phyloP scores from a whole-genome alignment of 2,888 invertebrate genomes.

The Stenodera caucasica region DNA sequence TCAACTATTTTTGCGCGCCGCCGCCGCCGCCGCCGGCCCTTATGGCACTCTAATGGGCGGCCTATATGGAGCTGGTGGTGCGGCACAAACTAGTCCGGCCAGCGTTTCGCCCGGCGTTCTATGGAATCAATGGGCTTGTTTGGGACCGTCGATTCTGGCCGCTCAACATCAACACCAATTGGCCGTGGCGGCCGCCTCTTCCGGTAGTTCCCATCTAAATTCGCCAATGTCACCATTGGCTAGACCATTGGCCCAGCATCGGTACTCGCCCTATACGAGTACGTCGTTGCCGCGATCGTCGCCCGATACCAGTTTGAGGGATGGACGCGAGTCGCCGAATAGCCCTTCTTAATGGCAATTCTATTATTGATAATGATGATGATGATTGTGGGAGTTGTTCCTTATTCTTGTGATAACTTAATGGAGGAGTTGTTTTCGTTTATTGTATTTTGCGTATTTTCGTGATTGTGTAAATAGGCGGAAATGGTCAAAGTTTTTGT shows the following conservation, averaged over 20 bases:
- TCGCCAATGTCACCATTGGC: slow-evolving; percentile 59
- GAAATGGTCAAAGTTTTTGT: too few relatives aligned
- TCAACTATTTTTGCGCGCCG: slow-evolving; percentile 72
- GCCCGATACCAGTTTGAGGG: slow-evolving; percentile 63
- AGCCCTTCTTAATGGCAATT: slow-evolving; percentile 47
- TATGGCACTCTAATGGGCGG: slow-evolving; percentile 61
- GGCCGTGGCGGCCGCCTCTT: slow-evolving; percentile 57
- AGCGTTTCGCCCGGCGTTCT: slow-evolving; percentile 59
- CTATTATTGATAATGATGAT: slow-evolving; percentile 18
- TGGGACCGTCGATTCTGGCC: slow-evolving; percentile 65
- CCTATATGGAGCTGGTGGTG: slow-evolving; percentile 56
- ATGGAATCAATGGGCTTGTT: slow-evolving; percentile 74
- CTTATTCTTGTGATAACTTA: slow-evolving; percentile 24
- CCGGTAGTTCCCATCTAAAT: slow-evolving; percentile 59
- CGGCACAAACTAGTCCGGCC: slow-evolving; percentile 48
- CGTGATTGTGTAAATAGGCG: slow-evolving; percentile 9
- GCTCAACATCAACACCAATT: slow-evolving; percentile 67
- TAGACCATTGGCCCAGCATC: slow-evolving; percentile 59
- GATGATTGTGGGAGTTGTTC: slow-evolving; percentile 10
- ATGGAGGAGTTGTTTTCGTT: neutral
- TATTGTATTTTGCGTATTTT: neutral
- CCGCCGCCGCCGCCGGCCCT: slow-evolving; percentile 65
- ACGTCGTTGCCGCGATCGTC: slow-evolving; percentile 59
- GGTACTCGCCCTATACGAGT: slow-evolving; percentile 62
- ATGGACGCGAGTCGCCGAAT: slow-evolving; percentile 54